Evolutionary conservation across 1,140 invertebrate species (phyloP), one percentile per base, ranked within the genome.

Genomic region (Spodoptera frugiperda): DNA sequence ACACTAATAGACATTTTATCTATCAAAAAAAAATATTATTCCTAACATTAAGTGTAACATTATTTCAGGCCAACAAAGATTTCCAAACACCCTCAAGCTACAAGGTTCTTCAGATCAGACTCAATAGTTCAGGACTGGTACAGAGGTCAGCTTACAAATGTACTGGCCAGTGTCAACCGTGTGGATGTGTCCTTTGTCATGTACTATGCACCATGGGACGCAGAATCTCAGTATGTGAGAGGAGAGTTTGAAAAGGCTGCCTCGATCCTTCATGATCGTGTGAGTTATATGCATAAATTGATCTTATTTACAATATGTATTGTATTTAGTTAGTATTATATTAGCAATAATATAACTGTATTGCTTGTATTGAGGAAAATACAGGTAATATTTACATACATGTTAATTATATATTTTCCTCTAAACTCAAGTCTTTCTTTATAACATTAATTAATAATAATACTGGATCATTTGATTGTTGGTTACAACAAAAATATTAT

Each of bases 201-300:
- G 97, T 98, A 97, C 87, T 98, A 98, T 94, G 97, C 98, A 12
- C 97, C 97, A 0, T 98, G 98, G 98, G 97, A 98, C 95, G 96
- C 97, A 0, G 96, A 97, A 83, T 97, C 96, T 83, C 96, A 97
- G 89, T 92, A 95, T 86, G 95, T 96, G 0, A 94, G 95, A 73
- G 86, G 95, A 54, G 96, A 98, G 85, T 97, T 98, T 95, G 95
- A 97, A 87, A 95, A 94, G 82, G 96, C 96, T 76, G 97, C 97
- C 12, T 94, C 94, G 82, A 95, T 96, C 87, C 95, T 97, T 93
- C 93, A 96, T 84, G 95, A 96, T 80, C 92, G 96, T 93, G 97
- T 97, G 93, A 88, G 85, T 83, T 73, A 25, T 25, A 25, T 2
- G 1, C n/a, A n/a, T n/a, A n/a, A 25, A 25, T 25, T 25, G 0